Percentiles rank a stretch among this genome's conserved stretches.
Conservation (phyloP, 1,140 invertebrate species). For the Battus philenor region DNA sequence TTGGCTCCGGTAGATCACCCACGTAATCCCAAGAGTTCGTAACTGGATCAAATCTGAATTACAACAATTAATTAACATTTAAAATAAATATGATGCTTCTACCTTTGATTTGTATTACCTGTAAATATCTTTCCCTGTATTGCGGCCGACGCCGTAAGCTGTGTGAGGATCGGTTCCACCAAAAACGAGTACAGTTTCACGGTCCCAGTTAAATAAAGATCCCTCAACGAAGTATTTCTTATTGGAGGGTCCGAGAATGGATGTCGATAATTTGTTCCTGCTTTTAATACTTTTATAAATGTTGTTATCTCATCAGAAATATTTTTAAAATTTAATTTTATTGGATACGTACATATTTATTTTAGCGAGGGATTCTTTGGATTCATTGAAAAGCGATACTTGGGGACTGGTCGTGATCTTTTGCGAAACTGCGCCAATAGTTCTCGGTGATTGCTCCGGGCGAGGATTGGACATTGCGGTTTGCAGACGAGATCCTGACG, state of each 20-base stretch:
- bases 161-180: constrained; percentile 78
- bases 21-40: constrained; percentile 78
- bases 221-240: constrained; percentile 63
- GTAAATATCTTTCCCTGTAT: constrained; percentile 77
- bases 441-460: constrained; percentile 17
- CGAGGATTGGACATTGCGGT: constrained; percentile 1
- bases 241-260: constrained; percentile 56
- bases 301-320: no score
- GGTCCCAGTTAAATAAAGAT: constrained; percentile 74
- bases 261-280: constrained; percentile 64
- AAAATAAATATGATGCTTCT: no score
- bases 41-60: constrained; percentile 70
- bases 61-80: constrained; percentile 13
- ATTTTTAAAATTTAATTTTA: no score
- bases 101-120: constrained; percentile 30
- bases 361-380: constrained; percentile 52
- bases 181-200: constrained; percentile 77
- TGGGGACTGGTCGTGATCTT: constrained; percentile 35
- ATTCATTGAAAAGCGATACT: constrained; percentile 58
- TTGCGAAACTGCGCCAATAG: constrained; percentile 18
- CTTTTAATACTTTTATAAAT: constrained; percentile 15
- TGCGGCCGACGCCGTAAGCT: constrained; percentile 65
- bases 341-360: constrained; percentile 56
- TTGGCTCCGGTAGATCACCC: constrained; percentile 77
- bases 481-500: constrained; percentile 16